A percentile compares a stretch with the other conserved stretches of the same genome.
phyloP scores from a whole-genome alignment of 1,140 invertebrate species.

The Cataglyphis hispanica region DNA sequence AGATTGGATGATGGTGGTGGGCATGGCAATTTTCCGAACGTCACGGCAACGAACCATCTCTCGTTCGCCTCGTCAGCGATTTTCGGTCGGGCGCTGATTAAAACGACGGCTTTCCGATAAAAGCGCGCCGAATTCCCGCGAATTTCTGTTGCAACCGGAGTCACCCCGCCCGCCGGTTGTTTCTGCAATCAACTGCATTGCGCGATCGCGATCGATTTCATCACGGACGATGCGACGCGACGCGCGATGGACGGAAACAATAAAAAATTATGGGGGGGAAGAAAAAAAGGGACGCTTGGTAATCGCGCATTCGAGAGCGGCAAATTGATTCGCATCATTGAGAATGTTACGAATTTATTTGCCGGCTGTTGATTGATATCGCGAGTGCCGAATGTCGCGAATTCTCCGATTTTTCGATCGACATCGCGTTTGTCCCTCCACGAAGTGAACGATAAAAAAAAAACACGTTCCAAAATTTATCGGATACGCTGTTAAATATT shows the following conservation, averaged over 20 bases:
- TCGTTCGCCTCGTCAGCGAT: conserved; percentile 72
- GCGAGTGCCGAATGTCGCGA: conserved; percentile 36
- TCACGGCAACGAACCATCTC: conserved; percentile 66
- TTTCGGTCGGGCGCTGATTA: conserved; percentile 75
- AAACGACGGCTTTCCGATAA: conserved; percentile 74
- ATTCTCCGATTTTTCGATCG: conserved; percentile 41
- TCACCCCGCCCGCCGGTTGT: conserved; percentile 55
- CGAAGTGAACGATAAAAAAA: conserved; percentile 21
- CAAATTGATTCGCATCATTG: conserved; percentile 60
- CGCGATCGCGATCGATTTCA: conserved; percentile 71
- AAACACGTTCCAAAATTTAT: background rate
- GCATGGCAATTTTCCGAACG: conserved; percentile 71
- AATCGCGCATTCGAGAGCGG: conserved; percentile 26
- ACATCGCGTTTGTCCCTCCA: conserved; percentile 41
- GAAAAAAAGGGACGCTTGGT: conserved; percentile 10
- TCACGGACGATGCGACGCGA: background rate
- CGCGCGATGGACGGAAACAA: background rate
- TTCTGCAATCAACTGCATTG: conserved; percentile 74
- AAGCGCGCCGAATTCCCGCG: conserved; percentile 69
- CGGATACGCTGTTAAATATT: background rate
- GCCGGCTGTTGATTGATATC: conserved; percentile 56
- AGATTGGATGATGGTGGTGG: conserved; percentile 28
- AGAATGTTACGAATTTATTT: conserved; percentile 60
- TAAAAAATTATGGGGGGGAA: conserved; percentile 22
- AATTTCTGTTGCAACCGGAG: conserved; percentile 67